Evolutionary conservation across 1,140 invertebrate genomes (phyloP), one percentile per base, ranked within the genome.

Genomic region (Lepeophtheirus salmonis): DNA sequence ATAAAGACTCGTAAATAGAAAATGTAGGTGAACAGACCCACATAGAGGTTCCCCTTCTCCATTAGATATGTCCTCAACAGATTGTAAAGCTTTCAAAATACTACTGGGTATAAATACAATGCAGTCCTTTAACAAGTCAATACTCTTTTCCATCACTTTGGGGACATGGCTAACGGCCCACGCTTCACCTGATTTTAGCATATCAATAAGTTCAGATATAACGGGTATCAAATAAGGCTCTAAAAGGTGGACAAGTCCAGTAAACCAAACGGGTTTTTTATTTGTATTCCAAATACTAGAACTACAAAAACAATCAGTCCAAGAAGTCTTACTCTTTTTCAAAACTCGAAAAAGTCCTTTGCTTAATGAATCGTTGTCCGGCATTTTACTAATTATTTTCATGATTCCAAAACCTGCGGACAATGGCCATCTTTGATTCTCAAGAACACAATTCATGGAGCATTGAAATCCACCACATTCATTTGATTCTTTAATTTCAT

Each of bases 211-310:
- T 17, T 57, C 55, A 14, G 16, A n/a, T 2, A 57, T 16, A 10
- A 41, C 25, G 6, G 55, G 55, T 14, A 57, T 30, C 25, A 57
- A 24, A 24, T 26, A 41, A 13, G 55, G 55, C 17, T 57, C 55
- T 2, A 57, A 2, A 2, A 41, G 23, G 4, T 57, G 55, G 26
- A 57, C 25, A 6, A 57, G 22, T 13, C 20, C 22, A 16, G 22
- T 21, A 25, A 57, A 2, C 55, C 55, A 57, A 2, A 57, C 26
- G 25, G 55, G 55, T 24, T 41, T 57, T 13, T 25, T 6, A 41
- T 41, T 57, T 3, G 26, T 21, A 17, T 57, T 57, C 55, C 55
- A 57, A 57, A 57, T 57, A 12, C 25, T 25, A 2, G 16, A 17
- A 16, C 22, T 3, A 24, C 25, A 20, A 16, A 57, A 3, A 41